Evolutionary conservation across 1,140 invertebrate species (phyloP), one percentile per base, ranked within the genome.

Genomic region (Aphidius gifuensis): DNA sequence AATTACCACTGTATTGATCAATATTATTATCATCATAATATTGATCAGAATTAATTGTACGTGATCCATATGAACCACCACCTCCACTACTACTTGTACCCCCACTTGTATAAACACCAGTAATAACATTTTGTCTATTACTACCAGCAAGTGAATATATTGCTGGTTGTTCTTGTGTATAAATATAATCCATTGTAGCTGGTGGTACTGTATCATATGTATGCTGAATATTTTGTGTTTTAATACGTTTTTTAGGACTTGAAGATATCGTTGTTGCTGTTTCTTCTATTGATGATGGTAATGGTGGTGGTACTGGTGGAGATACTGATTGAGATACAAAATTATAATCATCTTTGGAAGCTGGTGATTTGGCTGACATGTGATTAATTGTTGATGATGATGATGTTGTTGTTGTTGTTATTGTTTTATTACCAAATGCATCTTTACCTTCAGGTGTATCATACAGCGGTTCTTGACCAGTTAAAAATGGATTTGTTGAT

Each of bases 131-230:
- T 72, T 86, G 83, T 53, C 86, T 81, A 77, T 89, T 88, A 65
- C 80, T 85, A 62, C 88, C 88, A 47, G 89, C 88, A 11, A 90
- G 85, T 1, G 89, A 90, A 73, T 90, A 90, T 68, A 90, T 90
- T 47, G 86, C 87, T 21, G 87, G 85, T 67, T 86, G 86, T 68
- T 89, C 86, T 67, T 81, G 83, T 46, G 82, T 77, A 69, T 84
- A 87, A 66, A 83, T 76, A 69, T 82, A 86, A 68, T 88, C 86
- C 61, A 72, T 59, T 21, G 69, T 68, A 21, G 58, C 60, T 16
- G 71, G 58, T 4, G 74, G 59, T 1, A 74, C 72, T 0, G 67
- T 53, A 60, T 71, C 65, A 62, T 73, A 70, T 6, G 69, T 69
- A 32, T 76, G 69, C 16, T 74, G 69, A 9, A 78, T 64, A 6